Evolutionary conservation across 2,888 invertebrate genomes (phyloP).

Genomic region (Noctua janthe): DNA sequence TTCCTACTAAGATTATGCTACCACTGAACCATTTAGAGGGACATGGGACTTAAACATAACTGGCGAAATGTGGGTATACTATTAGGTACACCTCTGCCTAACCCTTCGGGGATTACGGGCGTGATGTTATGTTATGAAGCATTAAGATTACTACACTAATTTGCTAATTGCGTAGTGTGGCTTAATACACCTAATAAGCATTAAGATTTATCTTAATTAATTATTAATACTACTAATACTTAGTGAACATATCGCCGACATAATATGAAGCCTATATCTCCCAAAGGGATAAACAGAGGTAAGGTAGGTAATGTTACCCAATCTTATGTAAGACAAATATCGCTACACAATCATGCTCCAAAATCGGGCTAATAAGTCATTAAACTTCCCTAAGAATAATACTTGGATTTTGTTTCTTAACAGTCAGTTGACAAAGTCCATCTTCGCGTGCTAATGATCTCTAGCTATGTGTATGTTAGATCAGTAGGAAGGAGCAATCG

Average conservation of each 20-base stretch:
- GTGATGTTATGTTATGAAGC: neutral
- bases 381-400: conserved; percentile 17
- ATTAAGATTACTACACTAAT: neutral
- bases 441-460: conserved; percentile 34
- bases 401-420: neutral
- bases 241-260: neutral
- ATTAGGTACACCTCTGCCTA: too few species aligned
- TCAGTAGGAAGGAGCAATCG: neutral
- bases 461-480: neutral
- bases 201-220: neutral
- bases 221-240: neutral
- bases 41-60: too few species aligned
- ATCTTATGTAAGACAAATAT: neutral
- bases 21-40: neutral
- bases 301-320: neutral
- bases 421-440: conserved; percentile 2
- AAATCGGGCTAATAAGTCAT: neutral
- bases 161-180: neutral
- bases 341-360: neutral
- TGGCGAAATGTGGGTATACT: too few species aligned
- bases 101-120: too few species aligned
- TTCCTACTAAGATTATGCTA: neutral
- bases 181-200: neutral
- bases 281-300: too few species aligned
- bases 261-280: neutral